Evolutionary conservation across 2,113 vertebrate species (phyloP).

Genomic region (Triplophysa dalaica): DNA sequence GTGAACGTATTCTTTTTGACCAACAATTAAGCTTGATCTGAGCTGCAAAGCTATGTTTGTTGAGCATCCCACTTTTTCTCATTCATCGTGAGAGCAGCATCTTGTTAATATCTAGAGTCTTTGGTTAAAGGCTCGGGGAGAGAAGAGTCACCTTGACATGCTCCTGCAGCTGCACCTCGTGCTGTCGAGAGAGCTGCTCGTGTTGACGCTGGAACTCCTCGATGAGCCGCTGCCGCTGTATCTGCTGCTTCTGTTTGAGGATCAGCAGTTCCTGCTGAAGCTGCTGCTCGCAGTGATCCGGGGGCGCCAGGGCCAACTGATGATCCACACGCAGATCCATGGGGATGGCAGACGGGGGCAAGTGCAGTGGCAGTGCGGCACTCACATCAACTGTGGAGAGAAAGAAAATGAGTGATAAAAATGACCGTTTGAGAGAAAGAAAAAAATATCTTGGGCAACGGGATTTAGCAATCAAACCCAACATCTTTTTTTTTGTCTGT

Average conservation of each 20-base stretch:
- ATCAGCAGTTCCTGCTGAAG: conserved; percentile 95
- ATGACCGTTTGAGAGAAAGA: not conserved
- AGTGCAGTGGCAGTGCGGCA: conserved; percentile 86
- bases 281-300: conserved; percentile 85
- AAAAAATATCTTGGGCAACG: not conserved
- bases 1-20: too few relatives aligned
- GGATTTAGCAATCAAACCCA: too few relatives aligned
- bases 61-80: too few relatives aligned
- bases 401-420: conserved; percentile 1
- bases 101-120: too few relatives aligned
- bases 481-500: too few relatives aligned
- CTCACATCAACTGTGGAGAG: conserved; percentile 85
- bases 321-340: conserved; percentile 96
- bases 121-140: not conserved
- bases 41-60: too few relatives aligned
- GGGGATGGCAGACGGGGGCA: conserved; percentile 82
- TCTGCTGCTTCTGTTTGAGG: conserved; percentile 96
- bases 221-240: conserved; percentile 94
- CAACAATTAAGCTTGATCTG: too few relatives aligned
- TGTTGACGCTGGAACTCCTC: conserved; percentile 96
- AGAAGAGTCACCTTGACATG: conserved; percentile 85
- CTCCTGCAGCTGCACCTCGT: conserved; percentile 93
- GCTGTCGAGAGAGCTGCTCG: conserved; percentile 93
- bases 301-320: conserved; percentile 82
- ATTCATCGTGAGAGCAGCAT: too few relatives aligned